These are phyloP conservation scores for Zonotrichia albicollis DNA, from an alignment of 2,797 vertebrate genomes.

Conservation along the genomic window DNA sequence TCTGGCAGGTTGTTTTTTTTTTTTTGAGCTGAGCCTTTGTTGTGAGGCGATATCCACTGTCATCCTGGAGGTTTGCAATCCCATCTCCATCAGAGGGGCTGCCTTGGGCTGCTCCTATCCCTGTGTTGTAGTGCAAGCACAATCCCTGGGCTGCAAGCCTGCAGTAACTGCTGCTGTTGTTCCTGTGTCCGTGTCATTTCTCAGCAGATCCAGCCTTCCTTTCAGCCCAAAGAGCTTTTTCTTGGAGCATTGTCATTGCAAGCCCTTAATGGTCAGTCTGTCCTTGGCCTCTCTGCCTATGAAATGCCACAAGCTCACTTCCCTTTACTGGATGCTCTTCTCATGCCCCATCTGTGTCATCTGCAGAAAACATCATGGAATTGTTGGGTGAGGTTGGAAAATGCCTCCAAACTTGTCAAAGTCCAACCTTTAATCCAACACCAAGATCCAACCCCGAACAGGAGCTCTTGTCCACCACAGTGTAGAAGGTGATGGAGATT, in stretches of 20 bases:
- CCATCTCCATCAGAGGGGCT: neutral
- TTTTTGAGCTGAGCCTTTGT: constrained; percentile 1
- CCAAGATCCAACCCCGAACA: neutral
- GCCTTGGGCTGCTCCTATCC: neutral
- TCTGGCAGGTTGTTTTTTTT: neutral
- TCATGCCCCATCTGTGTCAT: neutral
- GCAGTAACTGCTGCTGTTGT: neutral
- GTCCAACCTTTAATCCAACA: neutral
- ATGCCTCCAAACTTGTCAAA: neutral
- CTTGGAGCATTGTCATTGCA: neutral
- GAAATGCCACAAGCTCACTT: neutral
- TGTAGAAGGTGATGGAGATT: neutral
- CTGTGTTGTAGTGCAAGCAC: neutral
- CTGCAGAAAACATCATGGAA: neutral
- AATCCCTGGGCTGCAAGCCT: neutral
- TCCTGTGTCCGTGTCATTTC: neutral
- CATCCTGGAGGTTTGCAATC: neutral
- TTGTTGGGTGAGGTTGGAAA: neutral
- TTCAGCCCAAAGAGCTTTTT: neutral
- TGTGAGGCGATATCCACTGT: neutral
- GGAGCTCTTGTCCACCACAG: neutral
- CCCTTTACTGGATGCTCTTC: neutral
- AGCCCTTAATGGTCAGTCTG: neutral
- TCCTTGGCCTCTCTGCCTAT: neutral
- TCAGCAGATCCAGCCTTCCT: neutral